phyloP scores from a whole-genome alignment of 2,888 invertebrate species.

The Pedicia rivosa region DNA sequence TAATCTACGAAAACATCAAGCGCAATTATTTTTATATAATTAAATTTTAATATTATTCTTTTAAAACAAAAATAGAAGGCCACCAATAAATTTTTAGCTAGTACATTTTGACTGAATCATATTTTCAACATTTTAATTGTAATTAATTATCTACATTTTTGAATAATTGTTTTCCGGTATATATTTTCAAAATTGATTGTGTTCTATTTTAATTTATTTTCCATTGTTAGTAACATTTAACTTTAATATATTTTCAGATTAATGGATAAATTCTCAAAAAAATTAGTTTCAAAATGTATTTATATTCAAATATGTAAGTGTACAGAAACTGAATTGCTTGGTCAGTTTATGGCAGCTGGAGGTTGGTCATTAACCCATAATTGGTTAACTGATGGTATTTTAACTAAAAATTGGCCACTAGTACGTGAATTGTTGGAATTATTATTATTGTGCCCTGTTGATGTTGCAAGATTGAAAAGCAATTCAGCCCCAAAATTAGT shows the following conservation, averaged over 20 bases:
- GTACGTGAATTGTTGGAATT: conserved; percentile 76
- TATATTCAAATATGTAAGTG: conserved; percentile 84
- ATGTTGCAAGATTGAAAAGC: conserved; percentile 75
- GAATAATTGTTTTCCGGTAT: not conserved
- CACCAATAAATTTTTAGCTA: too few relatives aligned
- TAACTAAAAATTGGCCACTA: conserved; percentile 70
- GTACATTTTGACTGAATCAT: too few relatives aligned
- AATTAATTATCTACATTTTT: not conserved
- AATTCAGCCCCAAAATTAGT: conserved; percentile 87
- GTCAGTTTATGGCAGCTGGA: conserved; percentile 76
- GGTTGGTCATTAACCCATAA: conserved; percentile 84
- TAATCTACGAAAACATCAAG: too few relatives aligned
- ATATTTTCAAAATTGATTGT: not conserved
- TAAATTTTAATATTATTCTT: too few relatives aligned
- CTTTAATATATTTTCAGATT: conserved; percentile 52
- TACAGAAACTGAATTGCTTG: conserved; percentile 66
- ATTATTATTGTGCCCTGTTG: conserved; percentile 73
- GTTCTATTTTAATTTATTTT: conserved; percentile 4
- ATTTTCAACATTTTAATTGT: too few relatives aligned
- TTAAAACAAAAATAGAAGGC: too few relatives aligned
- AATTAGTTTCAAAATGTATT: conserved; percentile 88
- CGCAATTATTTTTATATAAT: too few relatives aligned
- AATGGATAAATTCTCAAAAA: conserved; percentile 91
- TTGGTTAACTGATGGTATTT: conserved; percentile 82
- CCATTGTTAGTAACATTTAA: conserved; percentile 9